Evolutionary conservation across 2,113 vertebrate species (phyloP).

Genomic region (Ochotona princeps): DNA sequence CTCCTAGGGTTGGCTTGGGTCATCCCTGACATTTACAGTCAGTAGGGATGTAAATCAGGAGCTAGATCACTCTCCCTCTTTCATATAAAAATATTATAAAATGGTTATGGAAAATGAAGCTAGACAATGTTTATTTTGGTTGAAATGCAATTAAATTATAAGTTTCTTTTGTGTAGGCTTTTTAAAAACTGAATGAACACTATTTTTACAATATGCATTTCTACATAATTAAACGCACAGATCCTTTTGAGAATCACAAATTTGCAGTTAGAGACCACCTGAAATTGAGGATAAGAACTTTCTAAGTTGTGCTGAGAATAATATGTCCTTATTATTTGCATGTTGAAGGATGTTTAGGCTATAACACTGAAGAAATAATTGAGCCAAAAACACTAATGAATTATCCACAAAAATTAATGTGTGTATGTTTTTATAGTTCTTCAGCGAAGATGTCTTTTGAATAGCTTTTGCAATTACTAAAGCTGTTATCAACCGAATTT

Average conservation of each 20-base stretch:
- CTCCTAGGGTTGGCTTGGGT: too few relatives aligned
- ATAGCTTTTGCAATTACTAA: slow-evolving; percentile 52
- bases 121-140: too few relatives aligned
- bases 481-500: slow-evolving; percentile 63
- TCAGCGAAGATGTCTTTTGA: slow-evolving; percentile 51
- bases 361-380: slow-evolving; percentile 28
- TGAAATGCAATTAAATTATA: too few relatives aligned
- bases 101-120: too few relatives aligned
- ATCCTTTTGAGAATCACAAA: not conserved
- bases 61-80: too few relatives aligned
- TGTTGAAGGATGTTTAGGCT: not conserved
- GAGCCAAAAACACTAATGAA: slow-evolving; percentile 2
- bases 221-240: not conserved
- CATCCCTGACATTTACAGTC: too few relatives aligned
- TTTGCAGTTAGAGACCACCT: not conserved
- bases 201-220: too few relatives aligned
- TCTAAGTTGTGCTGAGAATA: not conserved
- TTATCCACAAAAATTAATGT: slow-evolving; percentile 65
- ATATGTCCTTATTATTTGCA: not conserved
- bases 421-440: not conserved
- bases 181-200: too few relatives aligned
- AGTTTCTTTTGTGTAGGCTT: too few relatives aligned
- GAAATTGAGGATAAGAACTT: not conserved
- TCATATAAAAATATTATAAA: too few relatives aligned
- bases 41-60: too few relatives aligned